Evolutionary conservation across 2,113 vertebrate species (phyloP).

Genomic region (Myanophis thanlyinensis): DNA sequence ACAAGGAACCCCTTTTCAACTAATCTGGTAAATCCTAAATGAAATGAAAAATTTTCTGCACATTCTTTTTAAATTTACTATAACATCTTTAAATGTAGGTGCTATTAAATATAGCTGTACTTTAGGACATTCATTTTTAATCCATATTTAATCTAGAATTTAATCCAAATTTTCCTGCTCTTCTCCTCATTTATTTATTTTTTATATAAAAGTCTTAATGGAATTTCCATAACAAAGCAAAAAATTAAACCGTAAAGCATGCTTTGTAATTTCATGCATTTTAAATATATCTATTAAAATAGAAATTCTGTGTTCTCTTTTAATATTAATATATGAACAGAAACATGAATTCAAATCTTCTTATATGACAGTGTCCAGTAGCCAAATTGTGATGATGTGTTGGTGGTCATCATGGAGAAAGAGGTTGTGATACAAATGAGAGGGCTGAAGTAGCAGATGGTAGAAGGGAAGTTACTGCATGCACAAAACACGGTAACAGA

Average conservation of each 20-base stretch:
- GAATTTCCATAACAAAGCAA: constrained; percentile 51
- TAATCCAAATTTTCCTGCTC: neutral
- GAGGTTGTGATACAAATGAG: constrained; percentile 51
- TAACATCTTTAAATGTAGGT: neutral
- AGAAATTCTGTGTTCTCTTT: constrained; percentile 54
- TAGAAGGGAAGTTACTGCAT: constrained; percentile 9
- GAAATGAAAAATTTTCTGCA: rapidly evolving
- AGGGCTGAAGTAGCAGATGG: constrained; percentile 29
- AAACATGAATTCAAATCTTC: constrained; percentile 62
- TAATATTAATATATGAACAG: constrained; percentile 63
- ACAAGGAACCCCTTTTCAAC: neutral
- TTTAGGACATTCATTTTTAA: constrained; percentile 16
- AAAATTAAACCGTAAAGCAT: constrained; percentile 67
- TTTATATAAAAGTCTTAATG: constrained; percentile 39
- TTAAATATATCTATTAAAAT: constrained; percentile 34
- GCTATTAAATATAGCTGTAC: neutral
- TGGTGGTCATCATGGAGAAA: constrained; percentile 64
- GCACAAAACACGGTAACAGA: neutral
- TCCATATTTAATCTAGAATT: neutral
- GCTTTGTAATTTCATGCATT: constrained; percentile 48
- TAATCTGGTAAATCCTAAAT: neutral
- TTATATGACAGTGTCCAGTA: constrained; percentile 54
- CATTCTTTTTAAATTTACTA: neutral
- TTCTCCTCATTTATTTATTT: constrained; percentile 34
- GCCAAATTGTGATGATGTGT: constrained; percentile 53